Evolutionary conservation across 2,113 vertebrate genomes (phyloP).

Genomic region (Spilogale gracilis): DNA sequence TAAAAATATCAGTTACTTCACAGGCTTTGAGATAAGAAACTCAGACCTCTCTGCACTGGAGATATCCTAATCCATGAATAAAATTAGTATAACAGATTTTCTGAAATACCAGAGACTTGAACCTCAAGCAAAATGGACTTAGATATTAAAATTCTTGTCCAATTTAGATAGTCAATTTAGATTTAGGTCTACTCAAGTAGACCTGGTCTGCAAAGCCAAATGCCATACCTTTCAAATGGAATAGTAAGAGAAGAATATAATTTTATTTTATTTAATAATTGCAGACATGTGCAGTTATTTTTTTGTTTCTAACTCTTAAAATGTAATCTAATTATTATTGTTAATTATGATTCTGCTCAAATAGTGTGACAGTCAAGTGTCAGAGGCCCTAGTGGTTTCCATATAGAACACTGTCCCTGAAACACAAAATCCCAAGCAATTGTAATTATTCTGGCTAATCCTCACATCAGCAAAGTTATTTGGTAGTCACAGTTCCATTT

Average conservation of each 20-base stretch:
- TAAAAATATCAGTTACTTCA: conserved; percentile 24
- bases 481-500: conserved; percentile 15
- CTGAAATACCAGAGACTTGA: background rate
- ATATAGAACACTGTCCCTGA: background rate
- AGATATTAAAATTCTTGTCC: conserved; percentile 10
- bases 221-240: background rate
- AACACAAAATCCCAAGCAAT: background rate
- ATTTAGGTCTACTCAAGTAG: background rate
- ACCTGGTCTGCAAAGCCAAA: background rate
- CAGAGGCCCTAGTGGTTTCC: conserved; percentile 49
- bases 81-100: conserved; percentile 54
- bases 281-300: conserved; percentile 55
- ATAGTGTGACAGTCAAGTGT: conserved; percentile 28
- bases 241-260: background rate
- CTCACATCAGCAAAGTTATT: conserved; percentile 52
- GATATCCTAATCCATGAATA: background rate
- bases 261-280: conserved; percentile 36
- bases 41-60: background rate
- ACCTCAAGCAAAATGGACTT: background rate
- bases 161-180: background rate
- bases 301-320: conserved; percentile 66
- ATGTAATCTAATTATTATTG: conserved; percentile 59
- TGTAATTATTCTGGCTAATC: conserved; percentile 53
- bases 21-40: conserved; percentile 29
- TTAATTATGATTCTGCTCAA: conserved; percentile 73